Conservation (phyloP, 2,888 invertebrate species). For the Drymonia ruficornis region DNA sequence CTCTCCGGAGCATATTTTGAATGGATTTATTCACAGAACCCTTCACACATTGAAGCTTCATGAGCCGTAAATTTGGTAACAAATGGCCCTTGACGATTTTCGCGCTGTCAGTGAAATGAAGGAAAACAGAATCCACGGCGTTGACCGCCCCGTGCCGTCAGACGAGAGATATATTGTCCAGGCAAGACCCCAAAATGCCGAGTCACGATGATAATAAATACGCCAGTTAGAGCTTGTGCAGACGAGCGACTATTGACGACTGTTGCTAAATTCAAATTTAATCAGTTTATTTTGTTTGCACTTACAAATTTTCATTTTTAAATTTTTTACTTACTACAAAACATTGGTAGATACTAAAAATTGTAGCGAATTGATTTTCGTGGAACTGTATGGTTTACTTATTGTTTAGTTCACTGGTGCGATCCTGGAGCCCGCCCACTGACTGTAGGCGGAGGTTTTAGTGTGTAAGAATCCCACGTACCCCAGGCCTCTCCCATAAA, state of each 20-base stretch:
- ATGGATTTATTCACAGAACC: constrained; percentile 38
- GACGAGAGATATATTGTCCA: constrained; percentile 59
- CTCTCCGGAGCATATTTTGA: constrained; percentile 27
- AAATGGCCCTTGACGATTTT: constrained; percentile 80
- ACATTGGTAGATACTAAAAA: too few relatives aligned
- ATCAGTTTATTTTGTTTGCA: too few relatives aligned
- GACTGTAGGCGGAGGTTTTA: too few relatives aligned
- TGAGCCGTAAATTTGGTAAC: constrained; percentile 74
- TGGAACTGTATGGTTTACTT: too few relatives aligned
- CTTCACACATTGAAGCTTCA: constrained; percentile 67
- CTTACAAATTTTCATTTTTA: too few relatives aligned
- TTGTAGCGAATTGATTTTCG: too few relatives aligned
- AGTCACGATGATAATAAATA: constrained; percentile 55
- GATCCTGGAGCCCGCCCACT: too few relatives aligned
- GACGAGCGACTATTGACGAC: not conserved
- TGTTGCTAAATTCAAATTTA: not conserved
- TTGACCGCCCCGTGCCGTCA: constrained; percentile 49
- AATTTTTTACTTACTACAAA: too few relatives aligned
- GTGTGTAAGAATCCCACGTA: too few relatives aligned
- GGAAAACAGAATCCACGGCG: constrained; percentile 63
- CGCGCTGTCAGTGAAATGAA: constrained; percentile 74
- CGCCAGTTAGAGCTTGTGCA: constrained; percentile 16
- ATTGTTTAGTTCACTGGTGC: too few relatives aligned
- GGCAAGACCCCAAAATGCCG: constrained; percentile 44
- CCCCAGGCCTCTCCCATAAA: too few relatives aligned